These are phyloP conservation scores for Lophochroa leadbeateri DNA, from an alignment of 2,113 vertebrate species.

Conservation along the genomic window DNA sequence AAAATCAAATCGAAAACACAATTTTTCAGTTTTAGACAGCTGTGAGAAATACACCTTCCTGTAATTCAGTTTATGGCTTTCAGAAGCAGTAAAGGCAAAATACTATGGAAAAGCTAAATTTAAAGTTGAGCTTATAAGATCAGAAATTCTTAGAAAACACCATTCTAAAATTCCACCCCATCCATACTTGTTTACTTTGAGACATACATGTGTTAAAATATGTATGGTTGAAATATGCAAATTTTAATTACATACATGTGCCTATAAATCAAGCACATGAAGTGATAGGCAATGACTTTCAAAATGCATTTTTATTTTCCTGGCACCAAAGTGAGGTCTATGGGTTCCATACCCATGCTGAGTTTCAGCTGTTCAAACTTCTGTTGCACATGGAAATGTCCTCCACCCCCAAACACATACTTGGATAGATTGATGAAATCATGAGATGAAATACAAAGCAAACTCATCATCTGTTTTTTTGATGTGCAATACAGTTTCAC, in stretches of 20 bases:
- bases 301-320: constrained; percentile 19
- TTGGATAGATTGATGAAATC: constrained; percentile 6
- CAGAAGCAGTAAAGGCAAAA: background rate
- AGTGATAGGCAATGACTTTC: background rate
- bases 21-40: background rate
- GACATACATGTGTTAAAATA: background rate
- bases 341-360: constrained; percentile 46
- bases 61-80: background rate
- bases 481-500: constrained; percentile 45
- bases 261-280: constrained; percentile 33
- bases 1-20: constrained; percentile 22
- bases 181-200: background rate
- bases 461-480: constrained; percentile 35
- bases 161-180: background rate
- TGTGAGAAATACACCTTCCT: background rate
- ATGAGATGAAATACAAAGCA: constrained; percentile 36
- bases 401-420: background rate
- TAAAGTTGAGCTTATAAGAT: background rate
- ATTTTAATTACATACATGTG: background rate
- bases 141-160: background rate
- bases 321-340: constrained; percentile 32
- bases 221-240: background rate
- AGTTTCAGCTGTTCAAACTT: constrained; percentile 59
- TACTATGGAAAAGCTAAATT: background rate
- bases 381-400: background rate